Base-by-base conservation (phyloP, 2,797 vertebrate genomes). In the Scolopax bukidnonensis region DNA sequence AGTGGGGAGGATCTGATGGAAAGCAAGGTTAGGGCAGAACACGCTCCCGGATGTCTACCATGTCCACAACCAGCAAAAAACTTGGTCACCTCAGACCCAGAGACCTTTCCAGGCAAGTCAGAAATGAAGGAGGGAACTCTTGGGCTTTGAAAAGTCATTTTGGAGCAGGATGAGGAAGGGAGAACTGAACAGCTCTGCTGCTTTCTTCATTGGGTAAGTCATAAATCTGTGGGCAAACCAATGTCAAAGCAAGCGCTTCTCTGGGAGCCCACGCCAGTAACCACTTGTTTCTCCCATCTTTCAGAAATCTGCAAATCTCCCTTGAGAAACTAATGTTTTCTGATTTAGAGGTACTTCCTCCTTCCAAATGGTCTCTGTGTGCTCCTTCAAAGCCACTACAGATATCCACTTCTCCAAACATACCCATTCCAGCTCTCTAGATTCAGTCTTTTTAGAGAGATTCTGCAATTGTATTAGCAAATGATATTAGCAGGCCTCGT, bases 401-500 rank as follows among this genome's bases (percentile, higher is more conserved):
- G 76, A 8, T 65, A 83, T 40, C 11, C 23, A n/a, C 51, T 67
- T 59, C 85, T 15, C 67, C 67, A 74, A 76, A 74, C 48, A 38
- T 36, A 81, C 23, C 0, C 0, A 60, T 61, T 83, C 54, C 89
- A 87, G 69, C 65, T 87, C 70, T 80, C 33, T 59, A 77, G 53
- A 47, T 32, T 94, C 73, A 60, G 38, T 60, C 77, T 76, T 87
- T 67, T 84, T 15, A 91, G 77, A 95, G 33, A 90, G 38, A 81
- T 41, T 92, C 95, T 84, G 82, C 76, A 90, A 91, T 56, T 89
- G 53, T 40, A 69, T 33, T 85, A 80, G 78, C 23, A 77, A 90
- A 91, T 20, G 1, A 21, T 88, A 94, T 89, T 74, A 89, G 84
- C 76, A 65, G 80, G 71, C 65, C 41, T 60, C 16, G 1, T 67